Base-by-base conservation (phyloP, 1,140 invertebrate species). In the Harlomillsia oculata region DNA sequence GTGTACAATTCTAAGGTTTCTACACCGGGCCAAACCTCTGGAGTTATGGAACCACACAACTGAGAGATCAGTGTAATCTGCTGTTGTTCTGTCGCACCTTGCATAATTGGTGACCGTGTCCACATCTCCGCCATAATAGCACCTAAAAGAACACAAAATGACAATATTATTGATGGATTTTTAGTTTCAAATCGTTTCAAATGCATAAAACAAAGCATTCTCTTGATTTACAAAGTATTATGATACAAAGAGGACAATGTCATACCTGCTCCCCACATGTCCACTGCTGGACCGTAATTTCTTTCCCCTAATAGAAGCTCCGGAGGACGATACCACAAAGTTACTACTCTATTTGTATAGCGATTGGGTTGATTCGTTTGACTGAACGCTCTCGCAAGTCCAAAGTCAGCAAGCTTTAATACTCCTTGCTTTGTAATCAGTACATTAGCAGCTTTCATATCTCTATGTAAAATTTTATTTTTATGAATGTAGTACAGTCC, bases 391-490 rank as follows among this genome's bases (percentile, higher is more conserved):
- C 93, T 74, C 0, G 90, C 89, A 51, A 94, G 74, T 39, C 90
- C 90, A 76, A 94, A 94, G 74, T 94, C 90, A n/a, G 89, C 89
- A 36, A 95, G 69, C 71, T 94, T 94, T 20, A 94, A 69, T 21
- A 91, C 81, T n/a, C 97, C 96, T 75, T 86, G 86, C 72, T 96
- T 97, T 2, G 93, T 97, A 45, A 99, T 94, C 2, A 99, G 74
- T 44, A 99, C 92, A 78, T 99, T 99, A 0, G 96, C 95, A 39
- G 97, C 92, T 76, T 99, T 99, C 92, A 99, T 97, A 69, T 98
- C 94, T 67, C 94, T 78, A 70, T 94, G 91, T 0, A 95, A 71
- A 59, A 90, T 90, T 72, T 96, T 96, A 74, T 95, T 96, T 64
- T 84, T 91, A 69, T 98, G 93, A 70, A 97, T 97, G 67, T 93